Conservation (phyloP, 1,140 invertebrate genomes). For the Metopolophium dirhodum region DNA sequence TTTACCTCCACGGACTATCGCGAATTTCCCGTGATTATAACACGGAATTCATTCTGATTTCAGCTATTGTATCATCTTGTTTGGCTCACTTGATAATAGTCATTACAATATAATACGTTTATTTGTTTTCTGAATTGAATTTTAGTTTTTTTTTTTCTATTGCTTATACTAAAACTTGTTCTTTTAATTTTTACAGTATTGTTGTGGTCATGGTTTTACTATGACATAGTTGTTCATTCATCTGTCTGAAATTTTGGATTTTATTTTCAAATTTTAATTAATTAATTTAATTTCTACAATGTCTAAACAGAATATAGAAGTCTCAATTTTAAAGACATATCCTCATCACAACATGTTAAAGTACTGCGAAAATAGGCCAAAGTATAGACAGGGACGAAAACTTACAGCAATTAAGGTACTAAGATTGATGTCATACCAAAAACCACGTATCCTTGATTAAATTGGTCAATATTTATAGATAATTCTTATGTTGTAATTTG, state of each 20-base stretch:
- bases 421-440: not conserved
- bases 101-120: no score
- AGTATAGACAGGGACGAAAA: conserved; percentile 58
- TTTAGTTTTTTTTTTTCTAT: not conserved
- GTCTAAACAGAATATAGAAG: conserved; percentile 27
- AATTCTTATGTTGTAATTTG: not conserved
- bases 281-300: conserved; percentile 9
- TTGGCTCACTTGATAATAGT: no score
- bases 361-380: conserved; percentile 55
- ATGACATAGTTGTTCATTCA: rapidly evolving
- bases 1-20: no score
- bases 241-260: not conserved
- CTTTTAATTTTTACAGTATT: not conserved
- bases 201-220: not conserved
- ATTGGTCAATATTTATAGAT: not conserved
- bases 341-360: conserved; percentile 56
- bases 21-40: no score
- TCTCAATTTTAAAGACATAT: not conserved
- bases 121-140: not conserved
- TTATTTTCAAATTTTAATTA: not conserved
- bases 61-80: no score
- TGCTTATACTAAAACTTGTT: not conserved
- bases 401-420: conserved; percentile 64
- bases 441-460: conserved; percentile 55
- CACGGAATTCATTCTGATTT: no score